phyloP scores from a whole-genome alignment of 1,140 invertebrate species.

The Akabosia matsudoensis region DNA sequence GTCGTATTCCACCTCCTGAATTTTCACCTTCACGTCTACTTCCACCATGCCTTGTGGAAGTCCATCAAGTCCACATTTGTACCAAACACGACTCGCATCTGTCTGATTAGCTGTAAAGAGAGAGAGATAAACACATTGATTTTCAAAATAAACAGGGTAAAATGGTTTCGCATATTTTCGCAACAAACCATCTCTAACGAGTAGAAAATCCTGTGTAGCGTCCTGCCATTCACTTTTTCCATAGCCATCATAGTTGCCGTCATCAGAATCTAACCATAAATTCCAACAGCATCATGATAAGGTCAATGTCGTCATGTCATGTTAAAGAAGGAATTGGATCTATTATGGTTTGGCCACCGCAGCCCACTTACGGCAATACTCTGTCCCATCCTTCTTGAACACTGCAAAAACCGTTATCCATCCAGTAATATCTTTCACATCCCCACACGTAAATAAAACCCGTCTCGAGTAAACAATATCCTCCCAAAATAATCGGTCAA shows the following conservation, averaged over 20 bases:
- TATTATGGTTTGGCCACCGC: neutral
- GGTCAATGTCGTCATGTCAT: no score
- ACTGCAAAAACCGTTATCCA: conserved; percentile 31
- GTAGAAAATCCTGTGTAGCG: no score
- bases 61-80: neutral
- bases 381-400: conserved; percentile 24
- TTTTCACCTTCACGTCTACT: conserved; percentile 24
- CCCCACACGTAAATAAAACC: neutral
- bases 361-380: no score
- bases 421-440: no score
- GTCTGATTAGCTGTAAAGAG: neutral
- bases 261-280: neutral
- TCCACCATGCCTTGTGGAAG: conserved; percentile 29
- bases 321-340: neutral
- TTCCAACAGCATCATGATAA: no score
- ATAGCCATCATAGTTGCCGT: neutral
- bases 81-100: neutral
- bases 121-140: neutral
- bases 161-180: no score
- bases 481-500: conserved; percentile 25
- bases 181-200: no score
- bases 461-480: conserved; percentile 14
- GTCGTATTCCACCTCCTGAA: conserved; percentile 1
- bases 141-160: neutral
- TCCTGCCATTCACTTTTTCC: no score